Base-by-base conservation (phyloP, 2,888 invertebrate species). In the Eurytoma californica region DNA sequence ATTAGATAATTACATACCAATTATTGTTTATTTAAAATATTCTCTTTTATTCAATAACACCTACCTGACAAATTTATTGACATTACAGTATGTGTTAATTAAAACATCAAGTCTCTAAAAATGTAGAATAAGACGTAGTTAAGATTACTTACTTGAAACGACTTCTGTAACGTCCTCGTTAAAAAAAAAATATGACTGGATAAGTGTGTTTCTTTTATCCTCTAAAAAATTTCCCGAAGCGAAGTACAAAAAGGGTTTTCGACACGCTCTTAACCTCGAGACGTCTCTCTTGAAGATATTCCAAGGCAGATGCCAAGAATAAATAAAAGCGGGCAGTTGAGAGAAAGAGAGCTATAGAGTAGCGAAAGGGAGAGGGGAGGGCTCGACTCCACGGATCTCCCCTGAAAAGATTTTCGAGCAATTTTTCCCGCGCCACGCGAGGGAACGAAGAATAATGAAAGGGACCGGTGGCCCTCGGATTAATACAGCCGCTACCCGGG, bases 251-350 rank as follows among this genome's bases (percentile, higher is more conserved):
- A 72, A 77, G 72, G 77, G 72, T 51, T 77, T 58, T 72, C 13
- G 13, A 20, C 60, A 24, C 30, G 63, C 53, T 28, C 55, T 76
- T 65, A 63, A 76, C 63, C 69, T 63, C 76, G 76, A 69, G 39
- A 76, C 63, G 55, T 68, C 68, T 69, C 47, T 75, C 20, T 55
- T 13, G 55, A 49, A 58, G 24, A 69, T 63, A 55, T 65, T 65
- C 55, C 13, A 49, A 69, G 69, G 69, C 63, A 69, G 69, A 76
- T 76, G 76, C 63, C 55, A 53, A 28, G 55, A 24, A 67, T 67
- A 67, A 75, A 75, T 60, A 53, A 60, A 39, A 13, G 20, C 39
- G 20, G 47, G 12, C 2, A 16, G 16, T 13, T 30, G 77, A 70
- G 68, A 76, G 60, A 39, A 68, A 55, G 12, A 53, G 7, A 28